These are phyloP conservation scores for Papilio elwesi DNA, from an alignment of 2,888 invertebrate genomes.

Conservation along the genomic window DNA sequence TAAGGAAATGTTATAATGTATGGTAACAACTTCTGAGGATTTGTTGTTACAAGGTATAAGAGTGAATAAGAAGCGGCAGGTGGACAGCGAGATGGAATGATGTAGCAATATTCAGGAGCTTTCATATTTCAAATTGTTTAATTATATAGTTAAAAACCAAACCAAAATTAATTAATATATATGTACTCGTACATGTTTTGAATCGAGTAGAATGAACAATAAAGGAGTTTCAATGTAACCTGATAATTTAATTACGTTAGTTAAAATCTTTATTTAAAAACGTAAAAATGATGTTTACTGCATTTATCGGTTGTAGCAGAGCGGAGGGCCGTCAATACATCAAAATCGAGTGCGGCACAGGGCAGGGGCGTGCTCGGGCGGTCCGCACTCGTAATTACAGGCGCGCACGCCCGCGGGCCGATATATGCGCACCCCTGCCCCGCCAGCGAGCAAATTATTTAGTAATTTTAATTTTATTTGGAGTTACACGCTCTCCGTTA, in stretches of 20 bases:
- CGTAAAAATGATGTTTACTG: conserved; percentile 54
- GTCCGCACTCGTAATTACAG: conserved; percentile 76
- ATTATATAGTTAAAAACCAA: no score
- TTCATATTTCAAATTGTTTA: no score
- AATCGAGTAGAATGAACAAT: no score
- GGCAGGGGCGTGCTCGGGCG: conserved; percentile 66
- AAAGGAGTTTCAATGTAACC: no score
- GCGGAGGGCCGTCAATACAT: conserved; percentile 72
- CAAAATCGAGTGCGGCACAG: conserved; percentile 63
- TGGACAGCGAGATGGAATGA: no score
- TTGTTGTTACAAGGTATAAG: no score
- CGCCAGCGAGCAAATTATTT: conserved; percentile 74
- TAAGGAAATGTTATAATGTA: background rate
- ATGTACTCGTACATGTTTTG: no score
- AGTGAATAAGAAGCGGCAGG: no score
- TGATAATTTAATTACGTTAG: background rate
- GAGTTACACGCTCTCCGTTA: conserved; percentile 65
- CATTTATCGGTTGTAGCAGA: conserved; percentile 54
- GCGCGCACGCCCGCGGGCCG: conserved; percentile 67
- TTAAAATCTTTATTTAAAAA: conserved; percentile 19
- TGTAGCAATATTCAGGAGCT: no score
- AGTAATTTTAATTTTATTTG: conserved; percentile 80
- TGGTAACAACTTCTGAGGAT: background rate
- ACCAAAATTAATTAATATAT: no score
- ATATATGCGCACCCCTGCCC: conserved; percentile 64